Percentiles rank a stretch among this genome's conserved stretches.
Evolutionary conservation across 2,113 vertebrate species (phyloP).

Genomic region (Syngnathus typhle): DNA sequence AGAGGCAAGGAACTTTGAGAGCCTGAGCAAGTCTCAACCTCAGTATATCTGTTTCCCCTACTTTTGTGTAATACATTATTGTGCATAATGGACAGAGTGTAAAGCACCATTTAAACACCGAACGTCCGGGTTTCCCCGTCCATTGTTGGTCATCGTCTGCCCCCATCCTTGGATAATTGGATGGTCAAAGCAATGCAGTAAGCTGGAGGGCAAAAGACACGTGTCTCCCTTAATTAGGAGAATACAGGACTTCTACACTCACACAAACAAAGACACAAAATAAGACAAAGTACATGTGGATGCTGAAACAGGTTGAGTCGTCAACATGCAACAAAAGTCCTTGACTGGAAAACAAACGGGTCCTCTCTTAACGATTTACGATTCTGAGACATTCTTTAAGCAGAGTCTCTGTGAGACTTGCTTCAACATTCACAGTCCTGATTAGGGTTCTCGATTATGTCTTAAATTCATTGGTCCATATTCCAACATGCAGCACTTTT

Average conservation of each 20-base stretch:
- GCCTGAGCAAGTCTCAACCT: constrained; percentile 2
- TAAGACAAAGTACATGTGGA: constrained; percentile 16
- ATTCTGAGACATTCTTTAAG: constrained; percentile 31
- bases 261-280: constrained; percentile 14
- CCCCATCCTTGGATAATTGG: not conserved
- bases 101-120: constrained; percentile 1
- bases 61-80: not conserved
- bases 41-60: not conserved
- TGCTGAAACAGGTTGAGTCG: constrained; percentile 9
- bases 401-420: constrained; percentile 22
- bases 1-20: not conserved
- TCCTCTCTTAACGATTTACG: constrained; percentile 13
- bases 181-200: not conserved
- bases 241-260: not conserved
- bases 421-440: constrained; percentile 39
- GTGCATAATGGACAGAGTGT: not conserved
- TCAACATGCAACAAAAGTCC: constrained; percentile 40
- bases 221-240: constrained; percentile 26
- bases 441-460: constrained; percentile 14
- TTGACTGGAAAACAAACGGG: constrained; percentile 13
- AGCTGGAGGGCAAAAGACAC: not conserved
- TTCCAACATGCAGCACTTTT: constrained; percentile 36
- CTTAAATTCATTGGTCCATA: constrained; percentile 18
- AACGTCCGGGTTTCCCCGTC: constrained; percentile 6
- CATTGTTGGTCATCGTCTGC: not conserved